These are phyloP conservation scores for Halictus quadricinctus DNA, from an alignment of 2,888 invertebrate genomes.

Conservation along the genomic window DNA sequence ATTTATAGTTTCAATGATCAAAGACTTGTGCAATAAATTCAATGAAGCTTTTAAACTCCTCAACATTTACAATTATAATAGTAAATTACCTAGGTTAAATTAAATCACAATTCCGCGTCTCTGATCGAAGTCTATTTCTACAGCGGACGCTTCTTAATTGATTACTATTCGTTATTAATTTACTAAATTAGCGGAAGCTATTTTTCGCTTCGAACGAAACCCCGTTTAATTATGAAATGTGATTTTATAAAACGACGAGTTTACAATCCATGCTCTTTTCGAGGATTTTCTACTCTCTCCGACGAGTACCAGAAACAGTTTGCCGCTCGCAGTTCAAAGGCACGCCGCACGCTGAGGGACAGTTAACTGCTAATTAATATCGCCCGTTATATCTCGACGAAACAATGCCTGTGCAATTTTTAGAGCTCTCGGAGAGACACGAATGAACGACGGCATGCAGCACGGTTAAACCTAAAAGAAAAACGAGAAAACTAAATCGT, in stretches of 20 bases:
- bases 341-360: conserved; percentile 21
- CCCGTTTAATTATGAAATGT: not conserved
- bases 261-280: not conserved
- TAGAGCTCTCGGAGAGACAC: not conserved
- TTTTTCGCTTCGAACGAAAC: not conserved
- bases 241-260: not conserved
- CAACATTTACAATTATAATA: not conserved
- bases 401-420: not conserved
- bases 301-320: conserved; percentile 1
- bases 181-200: not conserved
- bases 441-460: not conserved
- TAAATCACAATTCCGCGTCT: not conserved
- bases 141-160: not conserved
- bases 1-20: not conserved
- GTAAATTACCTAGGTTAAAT: not conserved
- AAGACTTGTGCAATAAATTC: not conserved
- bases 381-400: not conserved
- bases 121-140: not conserved
- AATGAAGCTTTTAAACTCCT: not conserved
- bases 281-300: not conserved
- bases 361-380: conserved; percentile 32
- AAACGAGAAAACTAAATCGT: not conserved
- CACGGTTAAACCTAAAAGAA: not conserved
- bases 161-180: not conserved
- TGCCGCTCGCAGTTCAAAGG: not conserved